Evolutionary conservation across 2,888 invertebrate genomes (phyloP), one percentile per base, ranked within the genome.

Genomic region (Trypoxylon attenuatum): DNA sequence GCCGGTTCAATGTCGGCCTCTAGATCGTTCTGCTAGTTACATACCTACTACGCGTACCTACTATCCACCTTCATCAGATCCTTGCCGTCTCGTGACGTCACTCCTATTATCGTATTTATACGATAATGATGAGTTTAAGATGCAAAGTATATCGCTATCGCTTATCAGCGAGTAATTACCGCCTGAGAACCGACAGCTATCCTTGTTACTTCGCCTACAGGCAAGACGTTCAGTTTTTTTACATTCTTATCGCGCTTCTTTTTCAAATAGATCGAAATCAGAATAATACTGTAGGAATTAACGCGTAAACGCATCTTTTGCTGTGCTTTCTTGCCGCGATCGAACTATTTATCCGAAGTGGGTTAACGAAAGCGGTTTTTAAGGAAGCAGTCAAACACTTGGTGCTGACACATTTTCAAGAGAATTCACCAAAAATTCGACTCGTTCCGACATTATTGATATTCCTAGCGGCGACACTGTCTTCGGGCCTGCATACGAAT

Each of bases 401-500:
- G 1, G 45, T 6, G 23, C 16, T 46, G 2, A 3, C 19, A 21
- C 23, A 15, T 46, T 38, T 22, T 10, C 5, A 8, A 8, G 4
- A 23, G 46, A 55, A 46, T 62, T 52, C 13, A 23, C 39, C n/a
- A 45, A 57, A 57, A 50, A 57, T 49, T 18, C 49, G 38, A 16
- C 52, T 53, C 52, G 25, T 22, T 38, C 51, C 46, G 39, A 38
- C 19, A 52, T 56, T 61, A 62, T 73, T 71, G 55, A 67, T 71
- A 73, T 73, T 73, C 73, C 54, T 29, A 41, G 39, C 52, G 43
- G 22, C 49, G 42, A 21, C 38, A 21, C 21, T 29, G 56, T 16
- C 29, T 16, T 39, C 22, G 50, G 23, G 19, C 38, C 49, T 41
- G 73, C 73, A 73, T 73, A 71, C 71, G 55, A 74, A 73, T 68